phyloP scores from a whole-genome alignment of 2,797 vertebrate genomes.

The Neosilurus mollespiculum region DNA sequence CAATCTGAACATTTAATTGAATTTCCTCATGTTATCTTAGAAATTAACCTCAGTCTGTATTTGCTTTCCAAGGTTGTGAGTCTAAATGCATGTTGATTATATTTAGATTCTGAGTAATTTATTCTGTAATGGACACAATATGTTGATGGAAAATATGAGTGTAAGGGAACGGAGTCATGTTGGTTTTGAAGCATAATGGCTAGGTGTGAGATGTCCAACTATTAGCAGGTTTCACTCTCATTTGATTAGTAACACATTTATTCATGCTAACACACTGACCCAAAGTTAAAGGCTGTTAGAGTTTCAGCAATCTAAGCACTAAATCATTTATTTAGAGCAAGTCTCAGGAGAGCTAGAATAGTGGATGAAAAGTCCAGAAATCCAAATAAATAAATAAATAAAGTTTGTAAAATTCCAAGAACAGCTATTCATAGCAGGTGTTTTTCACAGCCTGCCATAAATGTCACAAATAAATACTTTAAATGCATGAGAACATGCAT shows the following conservation, averaged over 20 bases:
- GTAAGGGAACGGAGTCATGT: conserved; percentile 39
- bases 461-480: neutral
- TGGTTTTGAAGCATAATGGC: conserved; percentile 31
- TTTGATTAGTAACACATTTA: conserved; percentile 51
- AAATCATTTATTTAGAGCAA: conserved; percentile 16
- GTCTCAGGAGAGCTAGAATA: conserved; percentile 8
- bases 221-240: conserved; percentile 33
- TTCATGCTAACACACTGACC: conserved; percentile 26
- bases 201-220: conserved; percentile 45
- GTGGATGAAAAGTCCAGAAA: neutral
- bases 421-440: conserved; percentile 14
- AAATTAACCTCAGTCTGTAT: conserved; percentile 35
- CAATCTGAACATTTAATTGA: conserved; percentile 45
- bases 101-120: conserved; percentile 48
- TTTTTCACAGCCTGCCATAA: conserved; percentile 20
- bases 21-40: conserved; percentile 52
- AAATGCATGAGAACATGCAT: neutral
- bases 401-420: neutral
- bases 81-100: conserved; percentile 48
- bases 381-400: neutral
- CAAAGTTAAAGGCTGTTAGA: conserved; percentile 5
- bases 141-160: conserved; percentile 60
- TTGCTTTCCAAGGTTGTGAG: conserved; percentile 30
- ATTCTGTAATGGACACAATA: conserved; percentile 40
- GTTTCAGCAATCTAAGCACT: conserved; percentile 8